Conservation (phyloP, 2,797 vertebrate genomes). For the Helarctos malayanus region DNA sequence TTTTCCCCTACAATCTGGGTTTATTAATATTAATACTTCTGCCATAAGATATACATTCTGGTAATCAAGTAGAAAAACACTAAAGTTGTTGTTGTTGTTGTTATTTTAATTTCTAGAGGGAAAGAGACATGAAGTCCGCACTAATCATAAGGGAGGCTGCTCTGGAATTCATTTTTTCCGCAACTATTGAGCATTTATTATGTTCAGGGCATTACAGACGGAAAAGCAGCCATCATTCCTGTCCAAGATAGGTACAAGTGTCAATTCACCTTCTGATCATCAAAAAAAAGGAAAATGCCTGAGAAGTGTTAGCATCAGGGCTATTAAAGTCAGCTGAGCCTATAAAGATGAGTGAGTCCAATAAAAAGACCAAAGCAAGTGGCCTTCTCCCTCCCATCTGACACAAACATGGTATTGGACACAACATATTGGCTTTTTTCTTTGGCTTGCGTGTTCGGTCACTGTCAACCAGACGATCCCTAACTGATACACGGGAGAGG, state of each 20-base stretch:
- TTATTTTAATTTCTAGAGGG: neutral
- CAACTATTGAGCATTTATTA: neutral
- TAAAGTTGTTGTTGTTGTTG: neutral
- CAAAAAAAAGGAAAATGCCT: neutral
- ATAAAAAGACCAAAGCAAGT: neutral
- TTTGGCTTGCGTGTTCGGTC: neutral
- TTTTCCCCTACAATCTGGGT: constrained; percentile 18
- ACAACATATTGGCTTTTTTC: neutral
- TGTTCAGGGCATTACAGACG: neutral
- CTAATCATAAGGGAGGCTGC: neutral
- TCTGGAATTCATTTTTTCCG: neutral
- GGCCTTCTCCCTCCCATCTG: neutral
- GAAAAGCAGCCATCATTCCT: neutral
- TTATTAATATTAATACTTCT: neutral
- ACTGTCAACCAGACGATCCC: neutral
- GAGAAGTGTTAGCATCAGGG: neutral
- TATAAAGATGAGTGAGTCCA: neutral
- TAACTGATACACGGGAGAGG: neutral
- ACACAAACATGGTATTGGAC: neutral
- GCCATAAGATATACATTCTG: neutral
- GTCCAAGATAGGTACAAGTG: neutral
- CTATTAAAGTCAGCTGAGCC: neutral
- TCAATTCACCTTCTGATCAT: neutral
- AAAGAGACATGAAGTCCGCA: neutral
- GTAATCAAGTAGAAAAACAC: neutral